Evolutionary conservation across 2,888 invertebrate species (phyloP).

Genomic region (Mystacides longicornis): DNA sequence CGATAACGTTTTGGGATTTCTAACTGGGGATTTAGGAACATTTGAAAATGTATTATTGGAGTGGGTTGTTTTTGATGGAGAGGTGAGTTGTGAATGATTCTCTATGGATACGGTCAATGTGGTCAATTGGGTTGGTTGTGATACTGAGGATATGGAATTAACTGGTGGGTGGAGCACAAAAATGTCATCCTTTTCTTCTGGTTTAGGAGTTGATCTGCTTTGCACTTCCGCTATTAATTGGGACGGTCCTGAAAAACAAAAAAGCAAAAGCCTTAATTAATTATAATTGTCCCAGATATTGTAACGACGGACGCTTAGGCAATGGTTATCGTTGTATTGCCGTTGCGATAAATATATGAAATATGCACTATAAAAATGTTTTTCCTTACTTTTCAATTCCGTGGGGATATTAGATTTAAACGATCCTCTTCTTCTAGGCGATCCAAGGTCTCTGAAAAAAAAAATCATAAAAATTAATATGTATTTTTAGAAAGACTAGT

Average conservation of each 20-base stretch:
- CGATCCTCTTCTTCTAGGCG: slow-evolving; percentile 51
- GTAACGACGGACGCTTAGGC: too few species aligned
- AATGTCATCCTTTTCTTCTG: neutral
- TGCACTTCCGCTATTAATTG: slow-evolving; percentile 40
- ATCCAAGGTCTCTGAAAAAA: slow-evolving; percentile 57
- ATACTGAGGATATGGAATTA: neutral
- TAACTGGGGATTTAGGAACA: neutral
- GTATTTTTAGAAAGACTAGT: too few species aligned
- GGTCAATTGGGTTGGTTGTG: neutral
- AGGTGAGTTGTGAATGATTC: slow-evolving; percentile 1
- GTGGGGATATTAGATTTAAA: slow-evolving; percentile 37
- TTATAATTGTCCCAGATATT: too few species aligned
- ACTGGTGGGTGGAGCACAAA: neutral
- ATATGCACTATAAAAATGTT: neutral
- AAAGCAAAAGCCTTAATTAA: too few species aligned
- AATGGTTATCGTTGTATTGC: too few species aligned
- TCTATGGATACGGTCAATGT: slow-evolving; percentile 7
- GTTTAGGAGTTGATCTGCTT: slow-evolving; percentile 22
- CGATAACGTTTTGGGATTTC: neutral
- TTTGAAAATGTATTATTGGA: neutral
- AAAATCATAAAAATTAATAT: too few species aligned
- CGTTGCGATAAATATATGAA: too few species aligned
- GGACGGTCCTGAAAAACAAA: slow-evolving; percentile 41
- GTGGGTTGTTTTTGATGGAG: neutral
- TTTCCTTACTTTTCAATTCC: slow-evolving; percentile 46